Evolutionary conservation across 2,888 invertebrate genomes (phyloP), one percentile per base, ranked within the genome.

Genomic region (Tromatobia lineatoria): DNA sequence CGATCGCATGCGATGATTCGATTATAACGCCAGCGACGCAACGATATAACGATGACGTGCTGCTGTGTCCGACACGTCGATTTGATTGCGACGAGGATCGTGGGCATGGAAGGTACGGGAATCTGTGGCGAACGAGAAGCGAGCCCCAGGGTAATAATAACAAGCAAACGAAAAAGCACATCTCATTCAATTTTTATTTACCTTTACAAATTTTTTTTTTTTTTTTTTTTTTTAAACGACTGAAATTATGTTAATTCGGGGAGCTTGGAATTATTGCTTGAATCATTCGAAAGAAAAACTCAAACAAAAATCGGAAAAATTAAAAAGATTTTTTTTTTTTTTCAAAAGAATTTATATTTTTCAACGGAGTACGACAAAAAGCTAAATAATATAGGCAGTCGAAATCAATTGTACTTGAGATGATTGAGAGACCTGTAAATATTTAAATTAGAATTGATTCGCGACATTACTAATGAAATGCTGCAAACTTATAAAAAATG

Each of bases 21-120:
- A 69, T 75, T 64, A 73, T 54, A 42, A 78, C 54, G 13, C 57
- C 70, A 74, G 45, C 50, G 57, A 89, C 87, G 90, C 91, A 92
- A 91, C 91, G 90, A 88, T 90, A 90, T 87, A 87, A 86, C 79
- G 90, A 90, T 90, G 87, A 86, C 78, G 88, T 87, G 88, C 87
- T 89, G 86, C 88, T 90, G 89, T 90, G 90, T 89, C 86, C 90
- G 89, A 90, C 89, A 57, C 64, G 79, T 82, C 77, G 66, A 75
- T 71, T 54, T 57, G 34, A 38, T 73, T 69, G 13, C 84, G 86
- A 82, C 83, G 85, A 85, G 75, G 82, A 86, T 61, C 81, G 81
- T 86, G 86, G 86, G 79, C 83, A 86, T 85, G 82, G 83, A 86
- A 87, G 83, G 83, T 85, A 86, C 83, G 84, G 84, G 84, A 85